Evolutionary conservation across 2,888 invertebrate genomes (phyloP).

Genomic region (Dascillus cervinus): DNA sequence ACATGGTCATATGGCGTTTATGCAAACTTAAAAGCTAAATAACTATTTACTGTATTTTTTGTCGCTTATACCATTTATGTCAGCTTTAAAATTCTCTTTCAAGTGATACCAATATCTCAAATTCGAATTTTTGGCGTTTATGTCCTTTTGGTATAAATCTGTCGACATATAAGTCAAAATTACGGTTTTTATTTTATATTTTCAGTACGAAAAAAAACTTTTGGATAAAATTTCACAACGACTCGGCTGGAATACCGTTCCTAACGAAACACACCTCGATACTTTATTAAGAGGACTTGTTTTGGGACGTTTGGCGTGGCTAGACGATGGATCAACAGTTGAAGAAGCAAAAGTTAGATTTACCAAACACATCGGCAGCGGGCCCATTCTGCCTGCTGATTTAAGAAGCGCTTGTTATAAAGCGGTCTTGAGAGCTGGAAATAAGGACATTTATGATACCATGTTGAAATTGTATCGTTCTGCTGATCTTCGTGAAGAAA

Average conservation of each 20-base stretch:
- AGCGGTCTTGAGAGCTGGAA: conserved; percentile 65
- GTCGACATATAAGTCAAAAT: no score
- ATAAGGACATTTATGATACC: conserved; percentile 62
- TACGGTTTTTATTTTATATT: conserved; percentile 17
- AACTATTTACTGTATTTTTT: no score
- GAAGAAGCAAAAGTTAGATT: conserved; percentile 68
- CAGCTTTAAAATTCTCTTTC: no score
- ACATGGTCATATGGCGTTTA: no score
- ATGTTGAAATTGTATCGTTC: conserved; percentile 76
- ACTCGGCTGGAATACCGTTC: conserved; percentile 79
- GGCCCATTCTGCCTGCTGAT: conserved; percentile 68
- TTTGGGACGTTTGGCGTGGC: conserved; percentile 71
- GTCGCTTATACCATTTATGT: no score
- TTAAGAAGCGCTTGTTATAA: conserved; percentile 80
- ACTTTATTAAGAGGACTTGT: conserved; percentile 80
- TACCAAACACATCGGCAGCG: conserved; percentile 57
- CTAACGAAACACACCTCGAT: conserved; percentile 79
- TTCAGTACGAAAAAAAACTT: conserved; percentile 61
- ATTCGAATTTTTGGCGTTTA: no score
- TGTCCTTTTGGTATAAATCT: no score
- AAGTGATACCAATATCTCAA: no score
- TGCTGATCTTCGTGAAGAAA: conserved; percentile 88
- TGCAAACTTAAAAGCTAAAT: no score
- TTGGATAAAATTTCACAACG: conserved; percentile 63
- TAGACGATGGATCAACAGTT: conserved; percentile 71